Conservation (phyloP, 2,113 vertebrate genomes). For the Corydoras maculifer region DNA sequence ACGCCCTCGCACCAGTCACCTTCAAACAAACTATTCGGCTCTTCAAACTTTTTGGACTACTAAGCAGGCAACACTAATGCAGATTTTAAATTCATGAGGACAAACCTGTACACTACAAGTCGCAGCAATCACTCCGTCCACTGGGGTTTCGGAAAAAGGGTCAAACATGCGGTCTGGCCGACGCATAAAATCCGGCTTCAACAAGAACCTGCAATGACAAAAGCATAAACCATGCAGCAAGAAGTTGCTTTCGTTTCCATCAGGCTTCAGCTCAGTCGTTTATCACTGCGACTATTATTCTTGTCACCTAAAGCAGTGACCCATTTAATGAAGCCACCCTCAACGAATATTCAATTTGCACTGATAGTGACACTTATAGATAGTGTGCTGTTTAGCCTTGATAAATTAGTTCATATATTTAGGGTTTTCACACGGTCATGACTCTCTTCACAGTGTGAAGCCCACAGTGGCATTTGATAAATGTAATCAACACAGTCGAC, state of each 20-base stretch:
- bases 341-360: slow-evolving; percentile 19
- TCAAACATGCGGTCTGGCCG: slow-evolving; percentile 79
- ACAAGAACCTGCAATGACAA: slow-evolving; percentile 65
- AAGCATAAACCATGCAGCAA: neutral
- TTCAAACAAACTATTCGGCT: too few species aligned
- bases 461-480: slow-evolving; percentile 18
- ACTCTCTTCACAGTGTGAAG: slow-evolving; percentile 7
- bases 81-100: neutral
- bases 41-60: too few species aligned
- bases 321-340: slow-evolving; percentile 30
- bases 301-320: slow-evolving; percentile 26
- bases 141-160: slow-evolving; percentile 84
- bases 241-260: neutral
- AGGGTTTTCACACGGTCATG: slow-evolving; percentile 7
- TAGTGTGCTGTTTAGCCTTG: slow-evolving; percentile 7
- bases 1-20: too few species aligned
- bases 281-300: slow-evolving; percentile 15
- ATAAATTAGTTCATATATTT: slow-evolving; percentile 28
- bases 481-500: slow-evolving; percentile 21
- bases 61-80: too few species aligned
- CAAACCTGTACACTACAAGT: slow-evolving; percentile 81
- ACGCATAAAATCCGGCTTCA: slow-evolving; percentile 86
- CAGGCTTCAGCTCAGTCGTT: neutral
- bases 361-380: slow-evolving; percentile 23
- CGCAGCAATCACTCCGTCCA: slow-evolving; percentile 83